phyloP scores from a whole-genome alignment of 1,140 invertebrate genomes.

The Drosophila watanabei region DNA sequence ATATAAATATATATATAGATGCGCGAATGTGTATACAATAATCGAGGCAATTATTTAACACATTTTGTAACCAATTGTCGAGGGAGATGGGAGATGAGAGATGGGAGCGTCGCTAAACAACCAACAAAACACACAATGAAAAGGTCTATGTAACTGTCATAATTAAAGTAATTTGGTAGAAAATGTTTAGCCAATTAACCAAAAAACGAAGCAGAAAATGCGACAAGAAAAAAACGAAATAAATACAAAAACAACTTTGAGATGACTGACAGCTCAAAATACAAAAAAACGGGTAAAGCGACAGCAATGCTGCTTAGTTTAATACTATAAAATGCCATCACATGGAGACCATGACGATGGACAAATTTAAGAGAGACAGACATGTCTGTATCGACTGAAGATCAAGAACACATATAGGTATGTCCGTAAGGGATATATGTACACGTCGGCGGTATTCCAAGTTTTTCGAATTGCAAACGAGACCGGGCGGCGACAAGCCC shows the following conservation, averaged over 20 bases:
- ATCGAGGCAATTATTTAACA: slow-evolving; percentile 78
- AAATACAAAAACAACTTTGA: slow-evolving; percentile 21
- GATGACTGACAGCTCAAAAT: slow-evolving; percentile 28
- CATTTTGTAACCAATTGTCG: slow-evolving; percentile 63
- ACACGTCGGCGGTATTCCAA: not conserved
- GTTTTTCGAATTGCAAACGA: slow-evolving; percentile 25
- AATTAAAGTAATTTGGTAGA: slow-evolving; percentile 86
- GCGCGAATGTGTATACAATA: slow-evolving; percentile 46
- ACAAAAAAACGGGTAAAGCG: not conserved
- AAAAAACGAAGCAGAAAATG: slow-evolving; percentile 82
- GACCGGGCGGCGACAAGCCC: slow-evolving; percentile 47
- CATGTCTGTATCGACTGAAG: slow-evolving; percentile 3
- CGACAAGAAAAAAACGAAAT: slow-evolving; percentile 47
- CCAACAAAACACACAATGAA: slow-evolving; percentile 57
- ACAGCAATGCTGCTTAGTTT: slow-evolving; percentile 65
- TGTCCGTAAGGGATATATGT: not conserved
- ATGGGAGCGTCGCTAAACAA: slow-evolving; percentile 65
- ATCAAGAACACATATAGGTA: not conserved
- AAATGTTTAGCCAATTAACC: slow-evolving; percentile 85
- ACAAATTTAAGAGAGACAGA: slow-evolving; percentile 38
- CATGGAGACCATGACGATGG: slow-evolving; percentile 63
- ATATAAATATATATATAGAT: slow-evolving; percentile 1
- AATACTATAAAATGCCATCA: slow-evolving; percentile 78
- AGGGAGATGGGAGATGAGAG: slow-evolving; percentile 3
- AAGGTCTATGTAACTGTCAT: slow-evolving; percentile 80